A percentile compares a stretch with the other conserved stretches of the same genome.
Conservation (phyloP, 2,797 vertebrate species). For the Phrynocephalus vlangalii region DNA sequence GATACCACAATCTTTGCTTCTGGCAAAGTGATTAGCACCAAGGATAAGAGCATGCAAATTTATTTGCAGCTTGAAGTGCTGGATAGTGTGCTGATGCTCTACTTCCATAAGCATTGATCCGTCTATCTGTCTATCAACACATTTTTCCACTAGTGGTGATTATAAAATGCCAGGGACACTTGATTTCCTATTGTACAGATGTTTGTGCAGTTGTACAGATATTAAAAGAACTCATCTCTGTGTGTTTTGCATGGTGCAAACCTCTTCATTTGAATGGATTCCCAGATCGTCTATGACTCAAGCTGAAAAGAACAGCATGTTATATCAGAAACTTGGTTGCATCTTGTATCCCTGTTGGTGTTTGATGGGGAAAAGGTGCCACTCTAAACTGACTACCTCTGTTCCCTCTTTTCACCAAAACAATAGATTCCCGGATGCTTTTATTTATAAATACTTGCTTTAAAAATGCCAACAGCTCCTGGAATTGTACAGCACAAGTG, state of each 20-base stretch:
- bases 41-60: neutral
- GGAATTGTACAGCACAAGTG: neutral
- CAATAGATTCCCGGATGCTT: neutral
- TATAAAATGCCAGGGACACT: no score
- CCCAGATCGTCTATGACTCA: slow-evolving; percentile 37
- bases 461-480: neutral
- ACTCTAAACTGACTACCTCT: slow-evolving; percentile 59
- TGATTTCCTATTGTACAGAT: no score
- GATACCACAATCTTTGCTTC: neutral
- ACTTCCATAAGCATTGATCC: neutral
- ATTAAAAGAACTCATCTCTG: neutral
- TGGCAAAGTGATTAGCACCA: neutral
- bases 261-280: slow-evolving; percentile 36
- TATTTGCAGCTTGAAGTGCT: neutral
- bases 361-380: slow-evolving; percentile 53
- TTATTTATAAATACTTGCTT: slow-evolving; percentile 12
- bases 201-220: neutral
- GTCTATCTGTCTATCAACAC: neutral
- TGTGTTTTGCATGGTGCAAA: slow-evolving; percentile 40
- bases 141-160: no score
- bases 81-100: neutral
- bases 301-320: slow-evolving; percentile 53
- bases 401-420: slow-evolving; percentile 48
- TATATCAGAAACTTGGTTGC: slow-evolving; percentile 39
- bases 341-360: slow-evolving; percentile 60